A percentile compares a stretch with the other conserved stretches of the same genome.
Conservation (phyloP, 2,113 vertebrate species). For the Aegithalos caudatus region DNA sequence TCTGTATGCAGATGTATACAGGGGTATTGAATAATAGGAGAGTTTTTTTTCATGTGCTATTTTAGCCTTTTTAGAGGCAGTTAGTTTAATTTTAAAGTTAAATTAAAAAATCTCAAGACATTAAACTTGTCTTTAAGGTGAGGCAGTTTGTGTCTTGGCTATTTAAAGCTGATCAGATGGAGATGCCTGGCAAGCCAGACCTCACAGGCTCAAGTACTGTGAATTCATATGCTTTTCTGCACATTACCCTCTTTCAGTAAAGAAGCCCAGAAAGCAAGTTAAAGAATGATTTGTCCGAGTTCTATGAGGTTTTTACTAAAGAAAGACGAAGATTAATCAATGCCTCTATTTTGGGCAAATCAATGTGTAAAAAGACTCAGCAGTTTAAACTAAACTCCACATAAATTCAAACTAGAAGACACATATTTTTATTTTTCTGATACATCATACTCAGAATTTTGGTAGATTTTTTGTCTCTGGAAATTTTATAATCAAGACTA, state of each 20-base stretch:
- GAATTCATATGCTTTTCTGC: not conserved
- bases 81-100: not conserved
- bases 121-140: not conserved
- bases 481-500: not conserved
- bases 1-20: not conserved
- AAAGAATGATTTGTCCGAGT: not conserved
- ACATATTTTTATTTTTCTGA: not conserved
- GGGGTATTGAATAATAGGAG: not conserved
- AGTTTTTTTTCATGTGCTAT: not conserved
- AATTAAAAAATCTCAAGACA: not conserved
- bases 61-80: not conserved
- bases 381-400: not conserved
- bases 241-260: not conserved
- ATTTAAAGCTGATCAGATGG: not conserved
- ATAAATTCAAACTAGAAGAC: not conserved
- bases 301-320: not conserved
- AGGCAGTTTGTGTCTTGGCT: not conserved
- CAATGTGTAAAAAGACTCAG: not conserved
- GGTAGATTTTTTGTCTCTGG: not conserved
- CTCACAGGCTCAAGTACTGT: not conserved
- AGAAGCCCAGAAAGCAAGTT: not conserved
- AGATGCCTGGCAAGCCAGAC: not conserved
- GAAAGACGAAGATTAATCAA: not conserved
- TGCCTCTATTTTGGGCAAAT: not conserved
- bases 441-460: not conserved